Conservation (phyloP, 37 sponge, comb jelly and placozoan species). For the Amphimedon queenslandica region DNA sequence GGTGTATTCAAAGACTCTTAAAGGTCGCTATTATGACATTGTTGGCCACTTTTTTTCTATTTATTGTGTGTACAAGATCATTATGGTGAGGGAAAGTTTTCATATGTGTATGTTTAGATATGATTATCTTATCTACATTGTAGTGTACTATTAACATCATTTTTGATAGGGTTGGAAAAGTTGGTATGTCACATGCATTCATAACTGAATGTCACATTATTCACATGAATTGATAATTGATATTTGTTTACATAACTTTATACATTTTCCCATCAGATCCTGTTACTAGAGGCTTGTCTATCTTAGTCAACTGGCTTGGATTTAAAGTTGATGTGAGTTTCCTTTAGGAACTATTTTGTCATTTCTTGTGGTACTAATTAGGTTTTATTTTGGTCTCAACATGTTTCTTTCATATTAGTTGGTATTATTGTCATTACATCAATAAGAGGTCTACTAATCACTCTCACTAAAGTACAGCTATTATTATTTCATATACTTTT, state of each 20-base stretch:
- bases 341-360: no score
- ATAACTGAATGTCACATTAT: neutral
- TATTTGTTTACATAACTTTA: neutral
- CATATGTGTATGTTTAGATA: neutral
- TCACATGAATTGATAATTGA: neutral
- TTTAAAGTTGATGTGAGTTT: slow-evolving; percentile 66
- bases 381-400: no score
- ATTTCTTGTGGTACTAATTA: no score
- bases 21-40: slow-evolving; percentile 90
- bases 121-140: neutral
- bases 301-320: slow-evolving; percentile 80
- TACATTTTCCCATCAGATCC: slow-evolving; percentile 59
- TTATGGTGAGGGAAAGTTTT: slow-evolving; percentile 83
- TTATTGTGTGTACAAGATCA: slow-evolving; percentile 91
- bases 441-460: no score
- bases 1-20: slow-evolving; percentile 83
- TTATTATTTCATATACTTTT: no score
- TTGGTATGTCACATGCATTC: slow-evolving; percentile 55
- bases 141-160: slow-evolving; percentile 93
- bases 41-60: slow-evolving; percentile 95
- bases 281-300: slow-evolving; percentile 88
- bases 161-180: slow-evolving; percentile 94
- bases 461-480: no score
- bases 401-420: no score
- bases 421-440: no score